These are phyloP conservation scores for Sciurus carolinensis DNA, from an alignment of 2,797 vertebrate species.

Conservation along the genomic window DNA sequence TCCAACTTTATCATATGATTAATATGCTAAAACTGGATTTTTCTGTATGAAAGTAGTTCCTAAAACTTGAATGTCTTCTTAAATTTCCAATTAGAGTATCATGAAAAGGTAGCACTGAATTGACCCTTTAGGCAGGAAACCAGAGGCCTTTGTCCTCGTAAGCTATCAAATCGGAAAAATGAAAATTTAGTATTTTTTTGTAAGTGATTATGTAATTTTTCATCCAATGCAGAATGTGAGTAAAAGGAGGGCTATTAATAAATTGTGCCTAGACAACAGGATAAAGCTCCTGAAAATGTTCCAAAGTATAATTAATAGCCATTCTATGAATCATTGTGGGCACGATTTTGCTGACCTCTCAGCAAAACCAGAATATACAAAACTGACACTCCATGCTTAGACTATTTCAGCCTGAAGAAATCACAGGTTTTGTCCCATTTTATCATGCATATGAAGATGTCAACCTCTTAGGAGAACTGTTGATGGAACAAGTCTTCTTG, in stretches of 20 bases:
- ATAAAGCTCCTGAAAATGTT: background rate
- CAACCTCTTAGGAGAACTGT: background rate
- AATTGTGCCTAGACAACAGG: background rate
- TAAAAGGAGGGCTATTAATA: background rate
- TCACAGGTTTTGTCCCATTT: background rate
- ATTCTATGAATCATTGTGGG: background rate
- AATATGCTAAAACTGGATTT: background rate
- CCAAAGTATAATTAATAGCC: background rate
- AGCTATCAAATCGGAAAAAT: background rate
- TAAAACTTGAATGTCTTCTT: background rate
- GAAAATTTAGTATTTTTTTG: background rate
- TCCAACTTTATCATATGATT: background rate
- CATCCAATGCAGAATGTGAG: background rate
- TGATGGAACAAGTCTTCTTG: background rate
- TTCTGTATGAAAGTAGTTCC: background rate
- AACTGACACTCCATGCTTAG: background rate
- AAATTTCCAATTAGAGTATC: background rate
- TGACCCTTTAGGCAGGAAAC: background rate
- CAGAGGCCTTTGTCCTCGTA: background rate
- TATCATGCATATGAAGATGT: constrained; percentile 12
- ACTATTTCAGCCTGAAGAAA: background rate
- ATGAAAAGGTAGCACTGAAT: background rate
- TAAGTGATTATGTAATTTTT: background rate
- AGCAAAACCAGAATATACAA: background rate
- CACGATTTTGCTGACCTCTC: background rate